phyloP scores from a whole-genome alignment of 2,113 vertebrate species.

The Heterotis niloticus region DNA sequence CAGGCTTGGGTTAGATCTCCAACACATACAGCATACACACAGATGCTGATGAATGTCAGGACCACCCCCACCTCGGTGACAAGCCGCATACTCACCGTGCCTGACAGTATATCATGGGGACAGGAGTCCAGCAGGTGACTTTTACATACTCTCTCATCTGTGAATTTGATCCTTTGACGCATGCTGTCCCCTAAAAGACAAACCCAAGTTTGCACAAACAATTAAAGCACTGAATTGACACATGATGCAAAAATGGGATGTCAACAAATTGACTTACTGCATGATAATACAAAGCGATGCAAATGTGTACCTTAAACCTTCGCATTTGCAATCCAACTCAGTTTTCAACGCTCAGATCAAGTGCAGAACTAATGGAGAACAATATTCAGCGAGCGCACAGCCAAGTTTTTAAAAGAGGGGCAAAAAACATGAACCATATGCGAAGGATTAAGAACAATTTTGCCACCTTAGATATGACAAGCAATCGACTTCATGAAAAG shows the following conservation, averaged over 20 bases:
- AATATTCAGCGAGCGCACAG: too few species aligned
- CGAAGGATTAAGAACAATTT: too few species aligned
- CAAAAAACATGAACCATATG: too few species aligned
- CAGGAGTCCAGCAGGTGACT: conserved; percentile 97
- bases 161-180: conserved; percentile 95
- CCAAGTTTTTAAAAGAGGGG: too few species aligned
- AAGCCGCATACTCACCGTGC: conserved; percentile 78
- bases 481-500: too few species aligned
- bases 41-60: not conserved
- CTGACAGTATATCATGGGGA: conserved; percentile 94
- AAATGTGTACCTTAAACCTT: not conserved
- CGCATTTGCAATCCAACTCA: not conserved
- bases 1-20: not conserved
- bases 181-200: conserved; percentile 83
- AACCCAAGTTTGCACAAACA: not conserved
- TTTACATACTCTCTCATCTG: conserved; percentile 96
- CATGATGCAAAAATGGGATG: conserved; percentile 10
- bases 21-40: not conserved
- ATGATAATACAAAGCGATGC: not conserved
- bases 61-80: conserved; percentile 12
- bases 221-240: conserved; percentile 32
- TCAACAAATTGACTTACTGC: too few species aligned
- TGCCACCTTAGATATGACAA: too few species aligned
- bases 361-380: too few species aligned
- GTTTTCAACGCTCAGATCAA: too few species aligned